These are phyloP conservation scores for Stictocephala bisonia DNA, from an alignment of 2,888 invertebrate species.

Conservation along the genomic window DNA sequence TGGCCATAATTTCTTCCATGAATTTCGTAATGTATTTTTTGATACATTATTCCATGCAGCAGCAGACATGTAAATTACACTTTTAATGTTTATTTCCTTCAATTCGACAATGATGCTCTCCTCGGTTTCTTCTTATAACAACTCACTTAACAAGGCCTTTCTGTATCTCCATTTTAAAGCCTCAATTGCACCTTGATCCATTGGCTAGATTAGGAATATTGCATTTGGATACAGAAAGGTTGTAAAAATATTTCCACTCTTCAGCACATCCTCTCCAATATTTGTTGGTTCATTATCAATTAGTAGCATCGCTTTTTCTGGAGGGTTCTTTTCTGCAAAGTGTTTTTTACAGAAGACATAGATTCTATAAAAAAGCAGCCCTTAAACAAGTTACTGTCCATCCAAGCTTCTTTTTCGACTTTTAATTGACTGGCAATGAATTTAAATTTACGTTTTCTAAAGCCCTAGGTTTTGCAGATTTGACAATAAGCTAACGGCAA, in stretches of 20 bases:
- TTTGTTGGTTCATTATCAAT: no score
- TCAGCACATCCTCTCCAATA: no score
- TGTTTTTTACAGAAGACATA: no score
- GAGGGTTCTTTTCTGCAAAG: no score
- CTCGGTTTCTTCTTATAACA: neutral
- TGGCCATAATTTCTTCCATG: conserved; percentile 3
- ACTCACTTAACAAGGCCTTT: neutral
- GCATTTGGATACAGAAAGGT: no score
- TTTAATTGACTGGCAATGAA: neutral
- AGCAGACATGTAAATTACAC: conserved; percentile 6
- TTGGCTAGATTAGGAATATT: no score
- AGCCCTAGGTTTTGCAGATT: no score
- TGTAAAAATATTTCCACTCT: no score
- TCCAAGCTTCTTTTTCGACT: neutral
- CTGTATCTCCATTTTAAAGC: conserved; percentile 1
- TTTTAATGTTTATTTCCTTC: neutral
- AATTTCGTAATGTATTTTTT: conserved; percentile 1
- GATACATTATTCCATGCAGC: no score
- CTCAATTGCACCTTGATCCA: no score
- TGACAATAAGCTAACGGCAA: conserved; percentile 1
- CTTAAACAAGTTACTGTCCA: neutral
- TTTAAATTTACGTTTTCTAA: neutral
- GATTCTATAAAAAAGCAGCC: no score
- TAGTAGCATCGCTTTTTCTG: no score
- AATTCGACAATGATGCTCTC: neutral